phyloP scores from a whole-genome alignment of 2,888 invertebrate genomes.

The Teinopalpus imperialis region DNA sequence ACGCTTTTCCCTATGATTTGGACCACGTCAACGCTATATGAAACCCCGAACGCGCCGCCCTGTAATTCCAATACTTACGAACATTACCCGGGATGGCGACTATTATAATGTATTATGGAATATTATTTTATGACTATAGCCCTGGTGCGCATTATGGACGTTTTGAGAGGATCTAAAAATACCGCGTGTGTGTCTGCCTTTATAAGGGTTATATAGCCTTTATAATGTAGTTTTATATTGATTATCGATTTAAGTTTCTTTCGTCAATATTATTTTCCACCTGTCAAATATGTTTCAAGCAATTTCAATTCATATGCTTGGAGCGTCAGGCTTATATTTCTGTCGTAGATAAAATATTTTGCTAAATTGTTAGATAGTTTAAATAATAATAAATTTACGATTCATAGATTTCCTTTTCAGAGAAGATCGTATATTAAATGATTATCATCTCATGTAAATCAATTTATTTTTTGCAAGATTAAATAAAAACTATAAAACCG shows the following conservation, averaged over 20 bases:
- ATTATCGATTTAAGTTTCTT: constrained; percentile 29
- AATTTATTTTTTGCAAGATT: too few relatives aligned
- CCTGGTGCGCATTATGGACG: constrained; percentile 62
- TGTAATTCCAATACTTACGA: constrained; percentile 80
- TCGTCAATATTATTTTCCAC: constrained; percentile 13
- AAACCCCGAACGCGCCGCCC: constrained; percentile 68
- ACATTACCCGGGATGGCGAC: constrained; percentile 76
- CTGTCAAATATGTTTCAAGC: constrained; percentile 16
- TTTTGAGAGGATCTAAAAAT: constrained; percentile 67
- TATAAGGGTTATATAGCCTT: constrained; percentile 30
- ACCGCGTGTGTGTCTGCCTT: constrained; percentile 55
- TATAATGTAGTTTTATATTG: constrained; percentile 30
- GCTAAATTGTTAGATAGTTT: too few relatives aligned
- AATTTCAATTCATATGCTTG: neutral
- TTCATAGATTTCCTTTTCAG: too few relatives aligned
- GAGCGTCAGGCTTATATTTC: neutral
- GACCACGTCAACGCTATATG: constrained; percentile 51
- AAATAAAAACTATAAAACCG: too few relatives aligned
- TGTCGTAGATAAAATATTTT: too few relatives aligned
- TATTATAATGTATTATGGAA: constrained; percentile 81
- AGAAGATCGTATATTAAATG: too few relatives aligned
- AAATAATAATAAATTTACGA: too few relatives aligned
- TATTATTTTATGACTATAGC: constrained; percentile 76
- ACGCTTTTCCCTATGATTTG: constrained; percentile 31
- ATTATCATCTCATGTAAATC: too few relatives aligned